A percentile compares a stretch with the other conserved stretches of the same genome.
phyloP scores from a whole-genome alignment of 2,888 invertebrate genomes.

The Polymixis lichenea region DNA sequence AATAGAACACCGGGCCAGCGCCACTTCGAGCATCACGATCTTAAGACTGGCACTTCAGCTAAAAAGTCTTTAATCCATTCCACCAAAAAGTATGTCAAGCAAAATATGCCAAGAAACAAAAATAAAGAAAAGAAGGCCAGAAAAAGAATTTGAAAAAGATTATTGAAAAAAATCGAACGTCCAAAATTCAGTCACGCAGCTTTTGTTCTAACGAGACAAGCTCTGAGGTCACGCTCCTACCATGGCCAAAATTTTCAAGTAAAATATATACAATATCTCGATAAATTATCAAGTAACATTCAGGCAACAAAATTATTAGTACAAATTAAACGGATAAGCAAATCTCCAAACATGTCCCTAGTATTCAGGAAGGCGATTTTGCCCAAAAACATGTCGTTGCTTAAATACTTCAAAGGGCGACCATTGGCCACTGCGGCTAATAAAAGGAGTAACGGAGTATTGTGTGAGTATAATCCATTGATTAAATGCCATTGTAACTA shows the following conservation, averaged over 20 bases:
- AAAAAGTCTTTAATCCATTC: slow-evolving; percentile 3
- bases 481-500: background rate
- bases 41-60: background rate
- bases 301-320: slow-evolving; percentile 38
- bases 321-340: slow-evolving; percentile 27
- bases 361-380: slow-evolving; percentile 82
- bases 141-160: slow-evolving; percentile 57
- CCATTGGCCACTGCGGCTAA: slow-evolving; percentile 75
- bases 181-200: slow-evolving; percentile 49
- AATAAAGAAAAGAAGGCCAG: slow-evolving; percentile 36
- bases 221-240: slow-evolving; percentile 70
- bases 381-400: slow-evolving; percentile 79
- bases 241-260: slow-evolving; percentile 85
- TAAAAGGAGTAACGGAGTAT: slow-evolving; percentile 74
- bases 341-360: slow-evolving; percentile 79
- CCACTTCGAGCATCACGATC: background rate
- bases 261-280: slow-evolving; percentile 63
- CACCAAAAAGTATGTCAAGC: slow-evolving; percentile 26
- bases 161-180: slow-evolving; percentile 47
- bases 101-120: slow-evolving; percentile 5
- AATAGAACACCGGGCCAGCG: too few relatives aligned
- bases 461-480: slow-evolving; percentile 75
- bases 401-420: slow-evolving; percentile 82
- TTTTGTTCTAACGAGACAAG: slow-evolving; percentile 68
- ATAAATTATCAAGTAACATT: slow-evolving; percentile 72